Evolutionary conservation across 2,797 vertebrate genomes (phyloP).

Genomic region (Petrocephalus schoutedeni): DNA sequence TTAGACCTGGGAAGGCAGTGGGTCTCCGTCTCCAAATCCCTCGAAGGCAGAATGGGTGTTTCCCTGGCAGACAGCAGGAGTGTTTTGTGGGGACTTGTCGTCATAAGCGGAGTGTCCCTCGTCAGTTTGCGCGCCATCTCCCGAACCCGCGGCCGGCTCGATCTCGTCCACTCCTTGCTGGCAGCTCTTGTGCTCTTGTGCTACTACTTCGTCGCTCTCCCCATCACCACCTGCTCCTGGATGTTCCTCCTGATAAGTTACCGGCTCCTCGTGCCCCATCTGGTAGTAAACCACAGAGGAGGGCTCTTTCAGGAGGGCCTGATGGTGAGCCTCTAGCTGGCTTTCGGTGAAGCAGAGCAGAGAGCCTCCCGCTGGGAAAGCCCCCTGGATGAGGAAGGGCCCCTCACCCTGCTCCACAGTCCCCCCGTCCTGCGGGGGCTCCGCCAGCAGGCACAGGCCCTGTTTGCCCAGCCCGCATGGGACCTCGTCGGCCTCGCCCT

Average conservation of each 20-base stretch:
- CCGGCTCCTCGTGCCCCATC: conserved; percentile 57
- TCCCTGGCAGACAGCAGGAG: conserved; percentile 39
- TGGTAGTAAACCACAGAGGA: conserved; percentile 68
- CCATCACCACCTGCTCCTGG: conserved; percentile 34
- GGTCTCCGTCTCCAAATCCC: conserved; percentile 46
- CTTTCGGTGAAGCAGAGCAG: conserved; percentile 79
- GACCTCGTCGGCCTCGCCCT: conserved; percentile 43
- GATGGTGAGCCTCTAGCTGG: conserved; percentile 39
- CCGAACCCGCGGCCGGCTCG: conserved; percentile 45
- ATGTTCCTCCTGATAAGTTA: conserved; percentile 37
- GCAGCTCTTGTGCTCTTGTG: conserved; percentile 46
- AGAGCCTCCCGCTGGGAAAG: conserved; percentile 73
- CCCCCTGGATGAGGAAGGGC: conserved; percentile 75
- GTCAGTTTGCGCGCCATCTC: conserved; percentile 34
- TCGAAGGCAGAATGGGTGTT: conserved; percentile 43
- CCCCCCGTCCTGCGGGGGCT: conserved; percentile 54
- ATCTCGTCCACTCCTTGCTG: conserved; percentile 50
- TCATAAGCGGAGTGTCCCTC: conserved; percentile 36
- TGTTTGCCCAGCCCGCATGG: conserved; percentile 37
- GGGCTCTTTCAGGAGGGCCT: conserved; percentile 57
- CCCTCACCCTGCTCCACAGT: conserved; percentile 48
- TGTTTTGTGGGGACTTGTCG: conserved; percentile 33
- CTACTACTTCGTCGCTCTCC: conserved; percentile 23
- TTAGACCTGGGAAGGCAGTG: conserved; percentile 64
- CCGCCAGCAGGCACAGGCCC: conserved; percentile 74